phyloP scores from a whole-genome alignment of 2,888 invertebrate species.

The Amphimallon solstitiale region DNA sequence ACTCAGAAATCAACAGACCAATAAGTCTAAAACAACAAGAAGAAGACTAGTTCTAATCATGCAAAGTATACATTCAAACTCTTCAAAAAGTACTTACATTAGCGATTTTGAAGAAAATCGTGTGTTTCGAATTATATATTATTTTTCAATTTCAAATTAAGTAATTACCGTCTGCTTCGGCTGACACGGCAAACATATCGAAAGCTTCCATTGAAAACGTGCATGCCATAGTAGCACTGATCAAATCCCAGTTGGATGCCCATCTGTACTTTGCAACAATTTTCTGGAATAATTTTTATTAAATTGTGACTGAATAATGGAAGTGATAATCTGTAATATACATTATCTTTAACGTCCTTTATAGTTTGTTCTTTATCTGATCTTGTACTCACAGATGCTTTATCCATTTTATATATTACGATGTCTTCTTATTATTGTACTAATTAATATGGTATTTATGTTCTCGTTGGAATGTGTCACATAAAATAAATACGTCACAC shows the following conservation, averaged over 20 bases:
- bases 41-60: too few species aligned
- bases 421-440: too few species aligned
- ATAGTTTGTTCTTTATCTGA: not conserved
- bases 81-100: too few species aligned
- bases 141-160: not conserved
- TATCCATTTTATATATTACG: slow-evolving; percentile 6
- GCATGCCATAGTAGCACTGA: slow-evolving; percentile 28
- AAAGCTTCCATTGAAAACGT: slow-evolving; percentile 25
- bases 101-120: not conserved
- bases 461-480: too few species aligned
- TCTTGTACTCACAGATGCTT: not conserved
- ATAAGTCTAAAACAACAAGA: too few species aligned
- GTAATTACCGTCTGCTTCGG: slow-evolving; percentile 2
- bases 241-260: slow-evolving; percentile 32
- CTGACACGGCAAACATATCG: slow-evolving; percentile 8
- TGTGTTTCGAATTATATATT: not conserved
- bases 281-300: not conserved
- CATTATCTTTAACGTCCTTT: not conserved
- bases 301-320: too few species aligned
- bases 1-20: too few species aligned
- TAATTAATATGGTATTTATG: too few species aligned
- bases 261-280: slow-evolving; percentile 2
- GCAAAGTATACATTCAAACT: too few species aligned
- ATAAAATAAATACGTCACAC: too few species aligned
- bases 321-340: not conserved